phyloP scores from a whole-genome alignment of 2,888 invertebrate species.

The Steinernema carpocapsae region DNA sequence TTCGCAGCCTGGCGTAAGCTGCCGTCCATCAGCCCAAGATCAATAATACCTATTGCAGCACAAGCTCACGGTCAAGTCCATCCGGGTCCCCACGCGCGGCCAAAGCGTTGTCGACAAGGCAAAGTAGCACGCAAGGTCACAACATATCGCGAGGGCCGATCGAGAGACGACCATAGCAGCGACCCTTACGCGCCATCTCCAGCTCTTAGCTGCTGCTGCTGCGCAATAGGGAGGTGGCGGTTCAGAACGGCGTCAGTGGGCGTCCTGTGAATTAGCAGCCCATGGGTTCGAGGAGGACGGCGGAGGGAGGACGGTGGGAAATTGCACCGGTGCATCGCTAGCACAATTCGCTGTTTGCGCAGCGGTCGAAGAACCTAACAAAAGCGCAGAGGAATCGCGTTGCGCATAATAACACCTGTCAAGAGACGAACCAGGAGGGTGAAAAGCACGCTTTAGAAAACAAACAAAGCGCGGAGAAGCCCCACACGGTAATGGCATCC shows the following conservation, averaged over 20 bases:
- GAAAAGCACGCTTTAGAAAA: conserved; percentile 28
- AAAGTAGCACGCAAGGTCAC: conserved; percentile 20
- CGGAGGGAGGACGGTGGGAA: conserved; percentile 44
- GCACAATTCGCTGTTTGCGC: conserved; percentile 13
- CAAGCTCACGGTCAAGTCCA: conserved; percentile 12
- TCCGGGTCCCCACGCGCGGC: no score
- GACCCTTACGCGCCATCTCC: conserved; percentile 32
- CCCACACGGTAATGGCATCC: background rate
- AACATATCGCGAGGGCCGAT: conserved; percentile 36
- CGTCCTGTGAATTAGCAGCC: conserved; percentile 18
- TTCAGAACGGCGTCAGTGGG: conserved; percentile 8
- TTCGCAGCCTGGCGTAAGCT: background rate
- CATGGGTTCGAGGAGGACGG: conserved; percentile 9
- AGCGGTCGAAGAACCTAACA: conserved; percentile 16
- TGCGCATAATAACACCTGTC: conserved; percentile 28
- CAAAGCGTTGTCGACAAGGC: background rate
- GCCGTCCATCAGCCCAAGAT: background rate
- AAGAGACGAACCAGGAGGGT: conserved; percentile 39
- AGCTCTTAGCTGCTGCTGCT: conserved; percentile 29
- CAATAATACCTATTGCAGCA: conserved; percentile 6
- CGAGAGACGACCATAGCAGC: conserved; percentile 24
- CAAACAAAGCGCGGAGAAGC: conserved; percentile 37
- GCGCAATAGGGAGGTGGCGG: conserved; percentile 26
- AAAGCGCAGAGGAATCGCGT: no score
- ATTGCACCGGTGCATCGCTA: conserved; percentile 19